These are phyloP conservation scores for Eutrigla gurnardus DNA, from an alignment of 2,797 vertebrate genomes.

Conservation along the genomic window DNA sequence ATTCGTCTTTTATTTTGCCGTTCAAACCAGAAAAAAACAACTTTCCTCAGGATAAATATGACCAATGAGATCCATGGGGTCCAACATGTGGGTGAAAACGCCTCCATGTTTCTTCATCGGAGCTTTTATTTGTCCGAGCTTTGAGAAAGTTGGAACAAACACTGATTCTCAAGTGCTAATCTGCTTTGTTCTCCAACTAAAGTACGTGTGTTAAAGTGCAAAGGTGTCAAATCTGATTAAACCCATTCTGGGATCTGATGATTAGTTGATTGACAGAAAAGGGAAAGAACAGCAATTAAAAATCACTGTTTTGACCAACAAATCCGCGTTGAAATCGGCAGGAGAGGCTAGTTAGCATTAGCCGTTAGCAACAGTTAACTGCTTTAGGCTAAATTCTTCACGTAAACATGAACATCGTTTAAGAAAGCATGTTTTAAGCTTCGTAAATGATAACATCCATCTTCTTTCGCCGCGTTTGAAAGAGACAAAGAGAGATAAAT, in stretches of 20 bases:
- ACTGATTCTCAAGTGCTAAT: not conserved
- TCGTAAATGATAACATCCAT: no score
- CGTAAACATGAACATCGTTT: no score
- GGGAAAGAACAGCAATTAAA: not conserved
- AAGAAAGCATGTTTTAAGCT: no score
- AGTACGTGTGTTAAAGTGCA: constrained; percentile 23
- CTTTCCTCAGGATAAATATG: constrained; percentile 30
- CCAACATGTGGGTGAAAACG: not conserved
- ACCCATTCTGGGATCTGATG: constrained; percentile 15
- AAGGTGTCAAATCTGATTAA: constrained; percentile 23
- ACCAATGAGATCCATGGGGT: constrained; percentile 34
- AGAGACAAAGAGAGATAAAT: no score
- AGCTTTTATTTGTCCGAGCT: constrained; percentile 13
- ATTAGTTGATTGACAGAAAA: constrained; percentile 15
- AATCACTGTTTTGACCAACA: no score
- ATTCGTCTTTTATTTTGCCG: constrained; percentile 30
- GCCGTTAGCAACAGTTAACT: no score
- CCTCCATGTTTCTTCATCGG: not conserved
- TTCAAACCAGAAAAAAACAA: constrained; percentile 23
- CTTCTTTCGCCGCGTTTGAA: no score
- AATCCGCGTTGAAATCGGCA: no score
- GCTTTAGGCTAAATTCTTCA: no score
- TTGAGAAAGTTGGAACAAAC: constrained; percentile 21
- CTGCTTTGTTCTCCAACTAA: not conserved
- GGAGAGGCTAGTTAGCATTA: no score